Evolutionary conservation across 2,113 vertebrate genomes (phyloP), one percentile per base, ranked within the genome.

Genomic region (Nannospalax galili): DNA sequence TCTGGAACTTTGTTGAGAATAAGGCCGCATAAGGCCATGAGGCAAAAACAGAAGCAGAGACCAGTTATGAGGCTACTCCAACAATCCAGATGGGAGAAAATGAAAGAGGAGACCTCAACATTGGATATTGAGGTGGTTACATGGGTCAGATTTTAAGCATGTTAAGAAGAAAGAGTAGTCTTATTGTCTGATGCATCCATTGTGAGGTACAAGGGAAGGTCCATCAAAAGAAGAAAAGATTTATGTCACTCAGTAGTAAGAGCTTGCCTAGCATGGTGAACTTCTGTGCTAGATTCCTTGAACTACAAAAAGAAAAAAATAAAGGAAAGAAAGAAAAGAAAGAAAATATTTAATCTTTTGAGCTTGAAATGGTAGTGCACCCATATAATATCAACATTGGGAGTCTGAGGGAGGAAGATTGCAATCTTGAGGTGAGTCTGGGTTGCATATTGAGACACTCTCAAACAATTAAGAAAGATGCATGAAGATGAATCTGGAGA

Each of bases 61-160:
- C 20, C 56, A 82, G 7, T 82, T 91, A 42, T 16, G 22, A 75
- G 17, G 26, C 19, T 85, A 86, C 8, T 56, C 42, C 14, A 87
- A 88, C 69, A 92, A 65, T 88, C 40, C 20, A 78, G 37, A 80
- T 42, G 72, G 92, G 40, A 93, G 40, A 85, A 65, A 32, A 93
- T 79, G 35, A 35, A n/a, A 42, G 40, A 82, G 56, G 58, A 58
- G 62, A 85, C 30, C 9, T 37, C 3, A 37, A 52, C 60, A 37
- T 30, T 81, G 56, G 26, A 69, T 73, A 62, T 4, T 78, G 45
- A 90, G 4, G 32, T 62, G 35, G 24, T 78, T 37, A 30, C 10
- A 28, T 69, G n/a, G n/a, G 35, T 73, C 42, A 84, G 42, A 82
- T 78, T 86, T n/a, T 37, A 82, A 19, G 26, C 73, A 86, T 62